Conservation (phyloP, 2,797 vertebrate species). For the Halcyon chelicuti region DNA sequence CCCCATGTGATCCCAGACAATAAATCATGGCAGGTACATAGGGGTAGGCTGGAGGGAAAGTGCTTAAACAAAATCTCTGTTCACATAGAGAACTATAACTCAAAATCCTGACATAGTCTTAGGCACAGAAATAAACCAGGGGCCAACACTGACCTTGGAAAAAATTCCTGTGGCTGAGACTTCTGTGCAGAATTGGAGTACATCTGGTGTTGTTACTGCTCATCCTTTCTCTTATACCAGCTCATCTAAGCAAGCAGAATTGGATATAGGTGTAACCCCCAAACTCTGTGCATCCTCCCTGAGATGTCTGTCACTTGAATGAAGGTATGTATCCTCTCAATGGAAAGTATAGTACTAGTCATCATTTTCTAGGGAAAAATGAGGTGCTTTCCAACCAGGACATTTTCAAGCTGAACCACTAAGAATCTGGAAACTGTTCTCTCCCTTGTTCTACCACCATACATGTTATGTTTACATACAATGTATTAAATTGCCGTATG, state of each 20-base stretch:
- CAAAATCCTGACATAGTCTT: not conserved
- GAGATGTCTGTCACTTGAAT: not conserved
- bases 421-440: not conserved
- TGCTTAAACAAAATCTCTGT: not conserved
- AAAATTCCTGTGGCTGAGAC: not conserved
- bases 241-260: not conserved
- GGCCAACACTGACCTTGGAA: not conserved
- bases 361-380: not conserved
- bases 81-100: not conserved
- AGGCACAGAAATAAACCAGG: not conserved
- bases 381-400: not conserved
- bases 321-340: not conserved
- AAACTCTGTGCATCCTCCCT: not conserved
- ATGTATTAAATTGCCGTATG: not conserved
- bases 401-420: not conserved
- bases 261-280: not conserved
- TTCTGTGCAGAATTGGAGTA: not conserved
- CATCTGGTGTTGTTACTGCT: not conserved
- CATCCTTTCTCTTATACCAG: not conserved
- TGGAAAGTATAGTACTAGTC: not conserved
- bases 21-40: not conserved
- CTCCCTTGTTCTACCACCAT: not conserved
- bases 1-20: not conserved
- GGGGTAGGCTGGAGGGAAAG: not conserved
- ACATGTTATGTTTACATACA: not conserved